Conservation (phyloP, 53 echinoderm and acorn worm species). For the Zoroaster sp. region DNA sequence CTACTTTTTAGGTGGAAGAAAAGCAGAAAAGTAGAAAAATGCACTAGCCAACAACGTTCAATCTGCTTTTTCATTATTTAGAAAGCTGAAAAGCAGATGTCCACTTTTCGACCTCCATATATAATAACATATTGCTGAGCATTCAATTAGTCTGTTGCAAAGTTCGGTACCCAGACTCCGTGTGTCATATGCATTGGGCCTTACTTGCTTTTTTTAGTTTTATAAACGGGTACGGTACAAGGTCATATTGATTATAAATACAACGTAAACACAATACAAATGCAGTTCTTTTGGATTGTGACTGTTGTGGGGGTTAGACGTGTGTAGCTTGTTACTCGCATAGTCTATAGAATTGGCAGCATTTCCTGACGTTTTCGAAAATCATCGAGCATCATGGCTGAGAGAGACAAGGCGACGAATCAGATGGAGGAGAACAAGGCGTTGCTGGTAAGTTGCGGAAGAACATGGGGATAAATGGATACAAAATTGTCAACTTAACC, state of each 20-base stretch:
- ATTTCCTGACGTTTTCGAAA: not conserved
- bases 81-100: too few species aligned
- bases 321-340: not conserved
- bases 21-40: too few species aligned
- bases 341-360: not conserved
- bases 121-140: not conserved
- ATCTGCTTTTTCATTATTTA: too few species aligned
- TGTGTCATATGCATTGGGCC: not conserved
- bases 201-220: not conserved
- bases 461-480: too few species aligned
- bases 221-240: not conserved
- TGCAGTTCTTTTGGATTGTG: not conserved
- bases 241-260: not conserved
- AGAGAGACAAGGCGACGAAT: constrained; percentile 69
- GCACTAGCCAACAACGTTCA: too few species aligned
- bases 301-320: not conserved
- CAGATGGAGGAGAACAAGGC: constrained; percentile 69
- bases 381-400: constrained; percentile 61
- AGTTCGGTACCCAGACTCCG: not conserved
- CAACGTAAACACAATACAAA: not conserved
- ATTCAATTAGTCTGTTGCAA: not conserved
- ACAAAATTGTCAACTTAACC: too few species aligned
- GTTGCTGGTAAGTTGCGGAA: constrained; percentile 60
- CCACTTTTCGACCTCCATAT: too few species aligned
- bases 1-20: too few species aligned